Base-by-base conservation (phyloP, 2,888 invertebrate species). In the Oligia latruncula region DNA sequence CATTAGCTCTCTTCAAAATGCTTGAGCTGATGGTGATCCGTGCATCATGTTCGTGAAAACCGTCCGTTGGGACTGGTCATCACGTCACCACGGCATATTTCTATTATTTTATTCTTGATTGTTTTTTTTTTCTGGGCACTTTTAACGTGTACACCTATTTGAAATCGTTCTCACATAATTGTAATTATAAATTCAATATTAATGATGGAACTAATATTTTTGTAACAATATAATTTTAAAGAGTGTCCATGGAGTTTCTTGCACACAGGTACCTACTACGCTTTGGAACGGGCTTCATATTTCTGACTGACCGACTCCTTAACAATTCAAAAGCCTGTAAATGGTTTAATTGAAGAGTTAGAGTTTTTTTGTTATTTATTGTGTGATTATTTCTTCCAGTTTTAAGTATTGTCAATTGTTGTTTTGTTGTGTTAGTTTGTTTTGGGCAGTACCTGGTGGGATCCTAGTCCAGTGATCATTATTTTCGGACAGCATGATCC, bases 401-500 rank as follows among this genome's bases (percentile, higher is more conserved):
- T 29, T 68, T 55, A 43, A 13, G 11, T 71, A 43, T 62, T 62
- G 11, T 20, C 11, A n/a, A 43, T n/a, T 40, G 5, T 40, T 40
- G 40, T 40, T 40, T 5, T 40, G 40, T 40, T 40, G 3, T 40
- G 40, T 40, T 40, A 40, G 40, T 40, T 40, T 40, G 4, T 64
- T 71, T 4, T n/a, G 11, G 20, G 0, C 23, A 23, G 43, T 91
- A 95, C 96, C 96, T 92, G 96, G 95, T 71, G 96, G 96, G 82
- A 96, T 95, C 77, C 96, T 94, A 11, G 95, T 94, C 96, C 96
- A 97, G 74, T 95, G 95, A 77, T 96, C 96, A 83, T 96, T 95
- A 75, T 94, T 95, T 86, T 96, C 96, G 23, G 96, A 95, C 0
- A 97, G 86, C 68, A 97, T 87, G 40, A 98, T 98, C 99, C 99